Conservation (phyloP, 2,113 vertebrate genomes). For the Cathartes aura region DNA sequence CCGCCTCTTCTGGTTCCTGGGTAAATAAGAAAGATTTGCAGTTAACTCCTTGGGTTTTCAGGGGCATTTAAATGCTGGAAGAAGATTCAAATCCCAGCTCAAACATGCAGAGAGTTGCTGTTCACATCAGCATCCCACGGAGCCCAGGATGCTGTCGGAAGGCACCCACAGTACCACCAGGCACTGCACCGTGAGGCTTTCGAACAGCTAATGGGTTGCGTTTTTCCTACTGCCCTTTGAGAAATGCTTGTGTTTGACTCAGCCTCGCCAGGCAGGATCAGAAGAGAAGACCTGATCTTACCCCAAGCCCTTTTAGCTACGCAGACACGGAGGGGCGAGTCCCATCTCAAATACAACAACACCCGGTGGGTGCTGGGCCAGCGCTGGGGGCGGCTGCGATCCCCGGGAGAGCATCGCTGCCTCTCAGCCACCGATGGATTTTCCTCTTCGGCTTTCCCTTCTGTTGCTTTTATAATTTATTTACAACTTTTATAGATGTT, state of each 20-base stretch:
- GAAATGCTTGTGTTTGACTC: neutral
- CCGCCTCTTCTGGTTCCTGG: neutral
- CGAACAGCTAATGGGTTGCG: neutral
- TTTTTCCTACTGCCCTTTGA: neutral
- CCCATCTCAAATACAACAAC: neutral
- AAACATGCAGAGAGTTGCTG: neutral
- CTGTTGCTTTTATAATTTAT: neutral
- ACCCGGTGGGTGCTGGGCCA: neutral
- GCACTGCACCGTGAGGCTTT: neutral
- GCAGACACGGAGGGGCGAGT: accelerated
- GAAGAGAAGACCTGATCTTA: neutral
- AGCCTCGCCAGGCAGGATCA: neutral
- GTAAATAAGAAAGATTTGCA: neutral
- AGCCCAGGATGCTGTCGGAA: neutral
- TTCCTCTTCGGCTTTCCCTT: neutral
- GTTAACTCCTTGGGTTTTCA: neutral
- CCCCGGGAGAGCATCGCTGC: accelerated
- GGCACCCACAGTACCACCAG: neutral
- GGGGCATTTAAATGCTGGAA: neutral
- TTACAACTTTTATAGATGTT: neutral
- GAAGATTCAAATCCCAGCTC: neutral
- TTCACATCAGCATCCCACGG: neutral
- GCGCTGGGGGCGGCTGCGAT: accelerated
- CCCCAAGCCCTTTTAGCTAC: neutral
- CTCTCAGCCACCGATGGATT: neutral